These are phyloP conservation scores for Athene noctua DNA, from an alignment of 2,113 vertebrate genomes.

Conservation along the genomic window DNA sequence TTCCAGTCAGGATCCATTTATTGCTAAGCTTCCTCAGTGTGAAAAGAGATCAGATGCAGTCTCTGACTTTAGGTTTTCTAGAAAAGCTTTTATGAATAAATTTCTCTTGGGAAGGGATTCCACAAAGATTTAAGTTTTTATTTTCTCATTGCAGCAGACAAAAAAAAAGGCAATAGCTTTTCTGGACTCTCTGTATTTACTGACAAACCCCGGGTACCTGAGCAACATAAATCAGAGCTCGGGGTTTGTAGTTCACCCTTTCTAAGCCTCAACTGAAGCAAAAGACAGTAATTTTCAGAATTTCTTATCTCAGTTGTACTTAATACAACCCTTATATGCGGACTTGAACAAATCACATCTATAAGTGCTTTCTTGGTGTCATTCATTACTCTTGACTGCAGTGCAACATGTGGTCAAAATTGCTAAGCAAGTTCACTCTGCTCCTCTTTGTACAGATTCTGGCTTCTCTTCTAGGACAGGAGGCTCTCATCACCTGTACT, in stretches of 20 bases:
- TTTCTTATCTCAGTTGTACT: neutral
- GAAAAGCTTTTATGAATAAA: neutral
- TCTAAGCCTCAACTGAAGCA: neutral
- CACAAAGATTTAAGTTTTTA: neutral
- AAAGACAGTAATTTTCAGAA: neutral
- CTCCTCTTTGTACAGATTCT: neutral
- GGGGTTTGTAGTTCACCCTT: neutral
- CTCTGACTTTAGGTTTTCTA: neutral
- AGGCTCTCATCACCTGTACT: neutral
- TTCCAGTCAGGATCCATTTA: neutral
- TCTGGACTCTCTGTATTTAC: neutral
- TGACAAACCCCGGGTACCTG: neutral
- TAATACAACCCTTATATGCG: fast-evolving
- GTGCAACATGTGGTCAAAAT: neutral
- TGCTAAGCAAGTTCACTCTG: neutral
- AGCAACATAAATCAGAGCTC: neutral
- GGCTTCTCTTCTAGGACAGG: neutral
- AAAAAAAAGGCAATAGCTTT: neutral
- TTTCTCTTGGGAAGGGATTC: neutral
- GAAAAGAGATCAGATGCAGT: slow-evolving; percentile 9
- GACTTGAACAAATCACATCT: neutral
- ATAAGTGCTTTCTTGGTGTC: neutral
- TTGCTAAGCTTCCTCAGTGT: neutral
- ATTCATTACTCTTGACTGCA: neutral
- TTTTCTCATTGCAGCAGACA: neutral